These are phyloP conservation scores for Cephus rjabovi DNA, from an alignment of 2,888 invertebrate genomes.

Conservation along the genomic window DNA sequence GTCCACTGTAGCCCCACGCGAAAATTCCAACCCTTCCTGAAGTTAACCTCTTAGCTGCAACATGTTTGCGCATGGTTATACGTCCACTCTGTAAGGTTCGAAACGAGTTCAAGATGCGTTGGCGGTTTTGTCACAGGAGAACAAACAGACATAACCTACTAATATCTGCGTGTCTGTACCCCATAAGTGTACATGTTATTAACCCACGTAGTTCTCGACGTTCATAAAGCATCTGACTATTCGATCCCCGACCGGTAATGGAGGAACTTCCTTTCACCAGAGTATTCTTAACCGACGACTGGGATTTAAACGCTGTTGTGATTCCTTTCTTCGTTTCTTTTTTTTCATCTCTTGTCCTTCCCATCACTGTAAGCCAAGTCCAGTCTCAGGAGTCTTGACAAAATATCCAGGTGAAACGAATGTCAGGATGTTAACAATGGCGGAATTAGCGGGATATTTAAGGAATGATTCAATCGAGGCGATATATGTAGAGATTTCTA, in stretches of 20 bases:
- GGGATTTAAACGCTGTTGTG: not conserved
- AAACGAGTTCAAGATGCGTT: not conserved
- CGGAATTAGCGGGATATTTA: not conserved
- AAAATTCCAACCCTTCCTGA: not conserved
- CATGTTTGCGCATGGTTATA: not conserved
- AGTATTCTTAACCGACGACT: not conserved
- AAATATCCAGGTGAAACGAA: not conserved
- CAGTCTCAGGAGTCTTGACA: not conserved
- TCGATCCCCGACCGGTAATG: constrained; percentile 22
- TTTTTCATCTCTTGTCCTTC: not conserved
- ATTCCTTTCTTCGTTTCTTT: not conserved
- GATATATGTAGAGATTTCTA: not conserved
- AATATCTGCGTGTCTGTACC: not conserved
- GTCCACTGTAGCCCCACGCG: not conserved
- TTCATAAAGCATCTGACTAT: not conserved
- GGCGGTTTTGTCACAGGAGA: not conserved
- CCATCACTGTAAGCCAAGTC: not conserved
- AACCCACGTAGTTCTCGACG: not conserved
- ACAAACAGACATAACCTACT: not conserved
- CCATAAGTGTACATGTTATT: not conserved
- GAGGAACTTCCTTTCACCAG: constrained; percentile 42
- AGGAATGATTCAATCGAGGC: not conserved
- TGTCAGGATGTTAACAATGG: not conserved
- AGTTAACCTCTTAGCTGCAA: not conserved
- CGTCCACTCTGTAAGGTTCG: not conserved